Conservation (phyloP, 2,888 invertebrate species). For the Salpingus planirostris region DNA sequence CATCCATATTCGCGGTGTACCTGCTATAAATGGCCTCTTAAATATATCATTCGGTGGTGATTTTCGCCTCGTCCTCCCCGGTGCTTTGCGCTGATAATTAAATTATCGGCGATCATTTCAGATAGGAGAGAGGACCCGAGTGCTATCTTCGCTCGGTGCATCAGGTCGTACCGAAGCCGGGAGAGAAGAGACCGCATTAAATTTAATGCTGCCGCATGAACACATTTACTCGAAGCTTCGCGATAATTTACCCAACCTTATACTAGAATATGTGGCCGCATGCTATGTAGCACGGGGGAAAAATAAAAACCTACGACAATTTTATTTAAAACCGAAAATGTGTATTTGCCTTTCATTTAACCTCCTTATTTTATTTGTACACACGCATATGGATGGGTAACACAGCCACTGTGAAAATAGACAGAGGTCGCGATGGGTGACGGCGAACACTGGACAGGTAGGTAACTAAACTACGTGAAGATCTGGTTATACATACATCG, state of each 20-base stretch:
- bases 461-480: constrained; percentile 17
- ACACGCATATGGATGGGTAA: no score
- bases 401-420: constrained; percentile 15
- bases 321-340: constrained; percentile 7
- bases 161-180: no score
- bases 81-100: no score
- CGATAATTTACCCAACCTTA: constrained; percentile 13
- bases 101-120: constrained; percentile 13
- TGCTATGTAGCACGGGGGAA: constrained; percentile 3
- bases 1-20: constrained; percentile 37
- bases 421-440: constrained; percentile 15
- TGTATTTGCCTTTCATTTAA: constrained; percentile 12
- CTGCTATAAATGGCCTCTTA: constrained; percentile 31
- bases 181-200: constrained; percentile 12
- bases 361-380: constrained; percentile 15
- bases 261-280: constrained; percentile 11
- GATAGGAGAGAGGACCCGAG: constrained; percentile 9
- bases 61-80: no score
- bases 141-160: constrained; percentile 14
- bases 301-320: no score
- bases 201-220: constrained; percentile 15
- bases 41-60: no score
- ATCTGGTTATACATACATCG: constrained; percentile 20
- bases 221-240: constrained; percentile 9
- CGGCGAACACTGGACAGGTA: constrained; percentile 21